Evolutionary conservation across 2,113 vertebrate genomes (phyloP).

Genomic region (Dicrurus megarhynchus): DNA sequence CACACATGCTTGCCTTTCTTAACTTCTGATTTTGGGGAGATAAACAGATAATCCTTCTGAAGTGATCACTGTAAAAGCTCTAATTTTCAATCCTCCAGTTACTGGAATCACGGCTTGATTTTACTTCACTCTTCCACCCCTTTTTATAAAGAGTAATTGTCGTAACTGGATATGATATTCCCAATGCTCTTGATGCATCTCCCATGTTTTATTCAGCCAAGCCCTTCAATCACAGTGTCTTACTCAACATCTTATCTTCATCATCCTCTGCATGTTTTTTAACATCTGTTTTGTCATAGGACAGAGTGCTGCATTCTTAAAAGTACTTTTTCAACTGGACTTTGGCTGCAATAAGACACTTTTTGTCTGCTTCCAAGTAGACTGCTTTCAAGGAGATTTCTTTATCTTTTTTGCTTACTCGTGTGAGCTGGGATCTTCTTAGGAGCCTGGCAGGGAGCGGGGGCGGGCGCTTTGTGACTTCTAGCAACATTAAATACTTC

Average conservation of each 20-base stretch:
- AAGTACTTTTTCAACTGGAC: not conserved
- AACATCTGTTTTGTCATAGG: not conserved
- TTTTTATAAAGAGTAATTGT: not conserved
- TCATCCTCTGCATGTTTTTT: not conserved
- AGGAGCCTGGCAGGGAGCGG: too few relatives aligned
- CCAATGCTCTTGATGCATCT: not conserved
- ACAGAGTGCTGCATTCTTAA: not conserved
- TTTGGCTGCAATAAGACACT: not conserved
- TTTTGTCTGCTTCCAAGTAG: not conserved
- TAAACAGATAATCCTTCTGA: not conserved
- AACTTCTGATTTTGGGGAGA: not conserved
- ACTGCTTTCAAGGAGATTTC: not conserved
- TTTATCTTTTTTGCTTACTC: not conserved
- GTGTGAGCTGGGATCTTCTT: not conserved
- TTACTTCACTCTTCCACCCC: not conserved
- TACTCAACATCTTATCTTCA: not conserved
- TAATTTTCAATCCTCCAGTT: not conserved
- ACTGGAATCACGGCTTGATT: not conserved
- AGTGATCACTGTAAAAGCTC: not conserved
- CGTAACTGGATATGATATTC: not conserved
- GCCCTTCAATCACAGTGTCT: not conserved
- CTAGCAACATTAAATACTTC: not conserved
- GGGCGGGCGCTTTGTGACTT: not conserved
- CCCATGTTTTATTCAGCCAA: not conserved
- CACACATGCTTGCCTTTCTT: not conserved